phyloP scores from a whole-genome alignment of 1,140 invertebrate species.

The Phenacoccus solenopsis region DNA sequence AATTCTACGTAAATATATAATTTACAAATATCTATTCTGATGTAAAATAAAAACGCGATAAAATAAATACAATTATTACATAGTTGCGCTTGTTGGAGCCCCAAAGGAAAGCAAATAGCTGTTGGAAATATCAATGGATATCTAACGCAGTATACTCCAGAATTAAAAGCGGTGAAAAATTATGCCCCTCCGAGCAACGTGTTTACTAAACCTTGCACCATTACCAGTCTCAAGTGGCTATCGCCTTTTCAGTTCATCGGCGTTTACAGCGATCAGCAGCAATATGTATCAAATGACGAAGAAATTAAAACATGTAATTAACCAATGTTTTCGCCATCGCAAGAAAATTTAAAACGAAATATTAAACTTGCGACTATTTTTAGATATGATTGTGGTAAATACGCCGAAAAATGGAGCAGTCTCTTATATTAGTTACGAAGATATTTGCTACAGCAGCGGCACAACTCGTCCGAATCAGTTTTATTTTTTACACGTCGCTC shows the following conservation, averaged over 20 bases:
- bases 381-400: conserved; percentile 48
- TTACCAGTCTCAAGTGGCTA: conserved; percentile 50
- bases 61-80: background rate
- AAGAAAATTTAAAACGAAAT: background rate
- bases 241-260: conserved; percentile 64
- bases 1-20: conserved; percentile 21
- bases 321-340: no score
- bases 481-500: conserved; percentile 46
- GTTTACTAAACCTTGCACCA: conserved; percentile 32
- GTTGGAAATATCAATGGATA: conserved; percentile 60
- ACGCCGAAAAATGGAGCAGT: conserved; percentile 51
- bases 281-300: conserved; percentile 25
- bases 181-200: conserved; percentile 45
- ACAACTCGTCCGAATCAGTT: conserved; percentile 49
- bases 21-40: conserved; percentile 1
- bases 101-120: conserved; percentile 77
- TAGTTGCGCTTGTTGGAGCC: conserved; percentile 74
- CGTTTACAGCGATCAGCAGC: conserved; percentile 38
- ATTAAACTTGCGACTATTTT: conserved; percentile 22
- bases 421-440: conserved; percentile 55
- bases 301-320: background rate
- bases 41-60: background rate
- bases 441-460: conserved; percentile 60
- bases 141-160: conserved; percentile 68
- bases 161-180: conserved; percentile 57